Conservation (phyloP, 2,113 vertebrate species). For the Mirounga angustirostris region DNA sequence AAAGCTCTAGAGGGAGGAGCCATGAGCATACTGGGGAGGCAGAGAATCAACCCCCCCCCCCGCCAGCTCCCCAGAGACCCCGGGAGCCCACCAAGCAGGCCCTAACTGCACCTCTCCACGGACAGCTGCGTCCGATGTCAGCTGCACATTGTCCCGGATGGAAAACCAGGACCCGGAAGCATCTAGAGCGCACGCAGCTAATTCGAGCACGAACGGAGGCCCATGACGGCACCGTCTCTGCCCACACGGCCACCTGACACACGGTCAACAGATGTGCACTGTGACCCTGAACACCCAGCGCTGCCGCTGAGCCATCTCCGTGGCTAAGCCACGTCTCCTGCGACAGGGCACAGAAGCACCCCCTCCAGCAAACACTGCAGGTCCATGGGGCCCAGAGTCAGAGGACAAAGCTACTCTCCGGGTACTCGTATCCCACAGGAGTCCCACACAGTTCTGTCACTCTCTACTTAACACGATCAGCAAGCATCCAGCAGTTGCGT, state of each 20-base stretch:
- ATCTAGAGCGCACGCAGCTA: background rate
- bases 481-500: too few species aligned
- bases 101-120: background rate
- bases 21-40: background rate
- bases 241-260: background rate
- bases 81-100: background rate
- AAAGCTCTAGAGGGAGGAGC: background rate
- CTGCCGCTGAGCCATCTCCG: background rate
- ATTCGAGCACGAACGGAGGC: background rate
- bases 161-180: background rate
- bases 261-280: fast-evolving
- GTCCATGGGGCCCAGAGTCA: background rate
- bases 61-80: background rate
- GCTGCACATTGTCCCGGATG: background rate
- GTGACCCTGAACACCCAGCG: background rate
- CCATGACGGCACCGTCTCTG: background rate
- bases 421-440: background rate
- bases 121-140: too few species aligned
- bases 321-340: too few species aligned
- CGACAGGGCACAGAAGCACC: background rate
- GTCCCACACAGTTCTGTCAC: too few species aligned
- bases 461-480: background rate
- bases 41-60: background rate
- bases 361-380: too few species aligned
- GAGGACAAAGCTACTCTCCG: background rate